Evolutionary conservation across 2,888 invertebrate species (phyloP), one percentile per base, ranked within the genome.

Genomic region (Leptinotarsa rubiginosa): DNA sequence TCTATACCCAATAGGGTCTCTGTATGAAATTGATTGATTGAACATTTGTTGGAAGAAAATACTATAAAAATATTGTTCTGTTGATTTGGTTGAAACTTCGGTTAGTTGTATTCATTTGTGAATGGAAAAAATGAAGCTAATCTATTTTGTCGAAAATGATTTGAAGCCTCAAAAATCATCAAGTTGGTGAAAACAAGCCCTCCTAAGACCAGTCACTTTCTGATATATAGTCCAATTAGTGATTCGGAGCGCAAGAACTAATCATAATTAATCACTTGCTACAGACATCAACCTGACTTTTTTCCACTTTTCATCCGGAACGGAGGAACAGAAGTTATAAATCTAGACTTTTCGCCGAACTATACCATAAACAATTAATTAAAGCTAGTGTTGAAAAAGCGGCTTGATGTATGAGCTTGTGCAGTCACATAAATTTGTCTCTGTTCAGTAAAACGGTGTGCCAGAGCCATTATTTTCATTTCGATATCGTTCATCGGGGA

Each of bases 331-430:
- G 52, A 75, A 59, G 69, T 69, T 25, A 78, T 82, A 82, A 81
- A 83, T 81, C 78, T 74, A 67, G 67, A 65, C 76, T 76, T 80
- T 80, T 78, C 81, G 76, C 77, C 81, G 78, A 81, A 81, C 81
- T 79, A 81, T 79, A 82, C 79, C 75, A 77, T 78, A 77, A 78
- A 81, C 80, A 81, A 82, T 83, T 83, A 82, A 81, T 82, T 81
- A 80, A 75, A 78, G 78, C 77, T 77, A 78, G 78, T 77, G 82
- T 80, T 81, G 82, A 82, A 81, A 81, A 79, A 79, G 78, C 77
- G 74, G 69, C 76, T 74, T 80, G 80, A 80, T 79, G 76, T 74
- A 80, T 76, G 72, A 70, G 74, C 73, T 56, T 68, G 76, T 74
- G 74, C 77, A 75, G 78, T 78, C 78, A 72, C 80, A 80, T 81